Evolutionary conservation across 1,140 invertebrate genomes (phyloP).

Genomic region (Periplaneta americana): DNA sequence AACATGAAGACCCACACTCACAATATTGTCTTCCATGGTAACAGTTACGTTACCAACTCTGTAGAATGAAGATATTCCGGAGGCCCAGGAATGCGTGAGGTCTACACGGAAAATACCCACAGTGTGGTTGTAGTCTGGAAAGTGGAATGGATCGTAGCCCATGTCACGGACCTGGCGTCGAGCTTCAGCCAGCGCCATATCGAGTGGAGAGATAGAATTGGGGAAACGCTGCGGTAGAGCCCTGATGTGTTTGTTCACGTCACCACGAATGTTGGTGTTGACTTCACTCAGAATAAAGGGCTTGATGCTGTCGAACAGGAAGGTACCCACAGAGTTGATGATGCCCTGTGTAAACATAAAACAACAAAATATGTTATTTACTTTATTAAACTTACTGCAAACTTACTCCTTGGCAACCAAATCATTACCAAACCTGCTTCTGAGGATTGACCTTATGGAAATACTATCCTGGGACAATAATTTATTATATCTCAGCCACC

Average conservation of each 20-base stretch:
- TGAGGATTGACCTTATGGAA: too few species aligned
- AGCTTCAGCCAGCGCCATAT: conserved; percentile 68
- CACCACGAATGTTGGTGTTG: conserved; percentile 52
- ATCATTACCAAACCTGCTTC: too few species aligned
- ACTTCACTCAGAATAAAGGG: conserved; percentile 73
- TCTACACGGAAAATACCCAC: conserved; percentile 60
- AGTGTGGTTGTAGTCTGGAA: conserved; percentile 63
- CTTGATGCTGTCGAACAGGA: conserved; percentile 80
- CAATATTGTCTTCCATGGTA: conserved; percentile 60
- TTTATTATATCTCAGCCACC: too few species aligned
- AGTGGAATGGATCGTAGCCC: conserved; percentile 65
- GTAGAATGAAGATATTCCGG: conserved; percentile 72
- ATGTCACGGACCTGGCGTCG: conserved; percentile 62
- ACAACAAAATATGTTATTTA: too few species aligned
- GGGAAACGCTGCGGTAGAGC: conserved; percentile 67
- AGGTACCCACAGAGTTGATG: conserved; percentile 71
- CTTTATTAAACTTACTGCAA: too few species aligned
- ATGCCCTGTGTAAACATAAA: conserved; percentile 49
- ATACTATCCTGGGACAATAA: too few species aligned
- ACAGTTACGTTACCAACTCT: conserved; percentile 71
- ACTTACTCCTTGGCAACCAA: too few species aligned
- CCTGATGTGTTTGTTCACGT: conserved; percentile 27
- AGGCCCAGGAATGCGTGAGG: conserved; percentile 68
- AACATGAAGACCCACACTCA: conserved; percentile 57
- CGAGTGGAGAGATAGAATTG: conserved; percentile 78